Evolutionary conservation across 1,140 invertebrate species (phyloP).

Genomic region (Scaptomyza graminum): DNA sequence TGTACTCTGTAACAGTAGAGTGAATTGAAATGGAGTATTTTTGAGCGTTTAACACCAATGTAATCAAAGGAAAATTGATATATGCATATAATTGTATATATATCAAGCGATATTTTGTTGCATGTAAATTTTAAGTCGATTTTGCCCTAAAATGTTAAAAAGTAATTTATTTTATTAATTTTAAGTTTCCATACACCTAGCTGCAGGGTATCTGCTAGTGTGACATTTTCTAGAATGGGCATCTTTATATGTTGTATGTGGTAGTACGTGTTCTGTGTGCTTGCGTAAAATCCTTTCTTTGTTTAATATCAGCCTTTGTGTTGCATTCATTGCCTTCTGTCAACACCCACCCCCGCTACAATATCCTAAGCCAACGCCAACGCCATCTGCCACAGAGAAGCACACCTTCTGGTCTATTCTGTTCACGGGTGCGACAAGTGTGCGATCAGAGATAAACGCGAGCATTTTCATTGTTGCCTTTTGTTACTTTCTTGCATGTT

Average conservation of each 20-base stretch:
- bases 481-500: constrained; percentile 47
- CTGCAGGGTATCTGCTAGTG: background rate
- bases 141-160: no score
- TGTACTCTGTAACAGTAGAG: background rate
- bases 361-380: background rate
- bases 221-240: background rate
- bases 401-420: background rate
- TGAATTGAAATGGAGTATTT: background rate
- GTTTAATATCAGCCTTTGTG: constrained; percentile 44
- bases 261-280: background rate
- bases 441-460: constrained; percentile 54
- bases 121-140: no score
- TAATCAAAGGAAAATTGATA: no score
- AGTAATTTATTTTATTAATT: no score
- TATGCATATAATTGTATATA: no score
- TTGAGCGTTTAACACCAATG: no score
- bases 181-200: background rate
- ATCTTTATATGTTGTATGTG: constrained; percentile 6
- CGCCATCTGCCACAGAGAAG: background rate
- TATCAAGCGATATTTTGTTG: no score
- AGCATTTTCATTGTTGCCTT: constrained; percentile 44
- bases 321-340: constrained; percentile 8
- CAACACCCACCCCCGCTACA: background rate
- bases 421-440: constrained; percentile 36
- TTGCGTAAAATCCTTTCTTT: constrained; percentile 33